Evolutionary conservation across 2,888 invertebrate species (phyloP).

Genomic region (Chrysolina americana): DNA sequence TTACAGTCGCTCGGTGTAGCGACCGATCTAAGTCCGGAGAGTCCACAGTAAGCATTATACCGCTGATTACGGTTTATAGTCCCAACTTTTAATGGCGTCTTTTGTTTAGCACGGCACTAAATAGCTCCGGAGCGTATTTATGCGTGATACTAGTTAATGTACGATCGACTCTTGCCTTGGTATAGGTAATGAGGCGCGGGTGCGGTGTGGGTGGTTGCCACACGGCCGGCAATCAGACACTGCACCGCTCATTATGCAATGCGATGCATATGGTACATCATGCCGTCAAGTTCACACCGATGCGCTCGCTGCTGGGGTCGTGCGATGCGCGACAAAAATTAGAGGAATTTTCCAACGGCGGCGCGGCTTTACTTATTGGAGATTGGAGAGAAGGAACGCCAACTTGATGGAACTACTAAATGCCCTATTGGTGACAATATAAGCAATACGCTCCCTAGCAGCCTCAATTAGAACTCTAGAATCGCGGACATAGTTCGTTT

Average conservation of each 20-base stretch:
- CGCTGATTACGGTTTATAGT: constrained; percentile 65
- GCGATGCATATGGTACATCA: constrained; percentile 24
- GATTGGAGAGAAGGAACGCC: too few species aligned
- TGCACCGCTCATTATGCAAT: constrained; percentile 34
- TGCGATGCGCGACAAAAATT: neutral
- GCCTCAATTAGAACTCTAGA: too few species aligned
- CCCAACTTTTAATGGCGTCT: constrained; percentile 66
- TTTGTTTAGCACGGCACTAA: constrained; percentile 67
- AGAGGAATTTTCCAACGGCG: neutral
- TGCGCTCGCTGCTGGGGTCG: neutral
- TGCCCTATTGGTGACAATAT: too few species aligned
- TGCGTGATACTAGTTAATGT: constrained; percentile 63
- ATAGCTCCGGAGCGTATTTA: constrained; percentile 65
- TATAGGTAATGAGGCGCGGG: constrained; percentile 64
- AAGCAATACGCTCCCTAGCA: too few species aligned
- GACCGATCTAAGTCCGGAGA: constrained; percentile 22
- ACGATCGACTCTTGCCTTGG: constrained; percentile 59
- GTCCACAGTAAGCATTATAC: constrained; percentile 54
- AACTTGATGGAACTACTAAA: too few species aligned
- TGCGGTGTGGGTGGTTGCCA: constrained; percentile 63
- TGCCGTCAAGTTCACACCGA: constrained; percentile 18
- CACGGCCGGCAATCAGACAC: constrained; percentile 46
- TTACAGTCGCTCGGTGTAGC: neutral
- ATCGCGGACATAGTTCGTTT: too few species aligned
- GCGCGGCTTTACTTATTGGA: too few species aligned